Base-by-base conservation (phyloP, 2,888 invertebrate species). In the Platypus cylindrus region DNA sequence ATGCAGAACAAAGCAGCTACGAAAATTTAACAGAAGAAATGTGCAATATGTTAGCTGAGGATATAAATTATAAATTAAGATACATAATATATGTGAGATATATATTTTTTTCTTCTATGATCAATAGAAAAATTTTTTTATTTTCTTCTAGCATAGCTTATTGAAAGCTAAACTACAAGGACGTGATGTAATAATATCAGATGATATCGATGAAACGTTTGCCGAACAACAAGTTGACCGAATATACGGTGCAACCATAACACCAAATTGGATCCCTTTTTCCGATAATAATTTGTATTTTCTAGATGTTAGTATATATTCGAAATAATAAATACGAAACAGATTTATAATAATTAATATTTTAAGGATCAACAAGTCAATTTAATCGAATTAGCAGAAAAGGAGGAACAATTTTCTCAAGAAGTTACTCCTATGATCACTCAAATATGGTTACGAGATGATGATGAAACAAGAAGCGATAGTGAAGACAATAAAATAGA, bases 21-120 rank as follows among this genome's bases (percentile, higher is more conserved):
- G 56, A 58, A 41, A 51, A 52, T 36, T 39, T 58, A 28, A 47
- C 55, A 7, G 54, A 59, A 30, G 58, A 59, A 28, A 52, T 57
- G 22, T 53, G 51, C 32, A 49, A 51, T 35, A 41, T 48, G 20
- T 45, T 62, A 28, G 51, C 56, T 16, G 60, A 61, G 47, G 62
- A 62, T 50, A 49, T 61, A 17, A 60, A 59, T 41, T 60, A 59
- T 40, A 59, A 57, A 44, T 37, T 62, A 22, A 48, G 60, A 15
- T 55, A 58, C 36, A 52, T 62, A 20, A 55, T 62, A 34, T 53
- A 60, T 47, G 61, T 61, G 52, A 46, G 52, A 46, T 30, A n/a
- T n/a, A n/a, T 34, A 32, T 22, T 20, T 18, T 34, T 11, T 17
- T 9, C 9, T 26, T 15, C 15, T 23, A 26, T 8, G 9, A 32